Evolutionary conservation across 1,140 invertebrate genomes (phyloP), one percentile per base, ranked within the genome.

Genomic region (Ylistrum balloti): DNA sequence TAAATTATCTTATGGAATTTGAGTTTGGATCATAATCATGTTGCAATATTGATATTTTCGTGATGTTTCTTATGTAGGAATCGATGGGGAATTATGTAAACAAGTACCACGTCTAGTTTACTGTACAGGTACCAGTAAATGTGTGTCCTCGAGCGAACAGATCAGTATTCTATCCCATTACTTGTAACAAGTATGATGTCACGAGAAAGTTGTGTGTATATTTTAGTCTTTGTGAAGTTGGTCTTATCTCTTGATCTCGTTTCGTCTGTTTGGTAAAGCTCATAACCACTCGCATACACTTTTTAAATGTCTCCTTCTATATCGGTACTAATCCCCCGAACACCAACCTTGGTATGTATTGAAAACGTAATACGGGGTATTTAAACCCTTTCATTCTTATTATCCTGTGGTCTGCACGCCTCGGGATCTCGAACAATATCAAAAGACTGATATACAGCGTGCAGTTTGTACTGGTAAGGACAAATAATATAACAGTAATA

Each of bases 371-470:
- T 74, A 28, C 56, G 56, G 56, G 56, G 56, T 74, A 74, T 74
- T 74, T 74, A 74, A 74, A 74, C 56, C 56, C 56, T 74, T 74
- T 74, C 56, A 74, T 74, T 74, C 56, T 74, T n/a, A 74, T 28
- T 74, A 28, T 28, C n/a, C n/a, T 74, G 56, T n/a, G 56, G 15
- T 74, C 56, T 74, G 56, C 56, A 74, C 56, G 56, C 15, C 56
- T 74, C 22, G n/a, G 56, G 56, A 74, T 28, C 15, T 28, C 28
- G 56, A 74, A 74, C 56, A 74, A 74, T 74, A 20, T 56, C 45
- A 11, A 11, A 56, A 20, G 45, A 11, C 20, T 74, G 56, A 74
- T 74, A 74, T 74, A 74, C n/a, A 74, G 9, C 56, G 5, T 74
- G 56, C 22, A 74, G 56, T n/a, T 5, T n/a, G n/a, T 74, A 5